phyloP scores from a whole-genome alignment of 2,888 invertebrate genomes.

The Clitarchus hookeri region DNA sequence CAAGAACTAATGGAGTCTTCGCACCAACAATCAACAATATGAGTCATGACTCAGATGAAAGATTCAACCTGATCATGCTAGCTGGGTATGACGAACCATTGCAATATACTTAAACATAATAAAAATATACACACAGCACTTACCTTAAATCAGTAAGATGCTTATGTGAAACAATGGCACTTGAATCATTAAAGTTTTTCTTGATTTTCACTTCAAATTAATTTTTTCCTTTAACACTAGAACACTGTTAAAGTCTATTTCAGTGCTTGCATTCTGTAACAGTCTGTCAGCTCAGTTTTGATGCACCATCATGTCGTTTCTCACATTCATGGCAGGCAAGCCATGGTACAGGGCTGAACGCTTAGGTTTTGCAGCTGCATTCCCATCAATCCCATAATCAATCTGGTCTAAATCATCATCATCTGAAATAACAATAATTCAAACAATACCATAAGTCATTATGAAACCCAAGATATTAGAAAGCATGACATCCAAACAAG shows the following conservation, averaged over 20 bases:
- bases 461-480: not conserved
- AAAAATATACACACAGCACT: not conserved
- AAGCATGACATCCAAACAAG: too few species aligned
- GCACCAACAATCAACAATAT: too few species aligned
- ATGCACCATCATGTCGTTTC: not conserved
- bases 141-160: not conserved
- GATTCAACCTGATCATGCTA: too few species aligned
- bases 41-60: too few species aligned
- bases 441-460: conserved; percentile 21
- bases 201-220: not conserved
- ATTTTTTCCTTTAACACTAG: not conserved
- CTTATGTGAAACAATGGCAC: not conserved
- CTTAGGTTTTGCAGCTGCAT: conserved; percentile 49
- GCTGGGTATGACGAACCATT: too few species aligned
- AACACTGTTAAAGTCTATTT: not conserved
- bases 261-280: not conserved
- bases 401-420: conserved; percentile 55
- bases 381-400: conserved; percentile 44
- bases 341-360: not conserved
- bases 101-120: too few species aligned
- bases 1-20: too few species aligned
- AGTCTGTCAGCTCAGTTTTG: not conserved
- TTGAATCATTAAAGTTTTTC: not conserved
- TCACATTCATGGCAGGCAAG: not conserved
- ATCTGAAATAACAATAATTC: conserved; percentile 50